These are phyloP conservation scores for Drosophila setifemur DNA, from an alignment of 1,140 invertebrate species.

Conservation along the genomic window DNA sequence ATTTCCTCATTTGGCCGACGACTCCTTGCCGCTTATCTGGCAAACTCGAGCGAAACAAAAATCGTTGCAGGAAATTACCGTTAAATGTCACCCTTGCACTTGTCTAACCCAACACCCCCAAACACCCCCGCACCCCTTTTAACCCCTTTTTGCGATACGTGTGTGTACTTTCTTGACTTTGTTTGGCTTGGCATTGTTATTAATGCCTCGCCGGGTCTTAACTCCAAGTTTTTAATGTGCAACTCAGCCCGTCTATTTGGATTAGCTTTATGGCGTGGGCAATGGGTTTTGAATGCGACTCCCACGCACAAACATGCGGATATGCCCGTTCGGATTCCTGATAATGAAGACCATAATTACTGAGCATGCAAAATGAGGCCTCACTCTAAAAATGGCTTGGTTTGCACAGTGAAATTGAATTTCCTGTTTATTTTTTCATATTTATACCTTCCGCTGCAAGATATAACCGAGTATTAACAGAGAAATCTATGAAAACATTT, in stretches of 20 bases:
- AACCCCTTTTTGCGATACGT: constrained; percentile 16
- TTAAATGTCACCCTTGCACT: constrained; percentile 71
- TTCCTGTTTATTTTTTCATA: not conserved
- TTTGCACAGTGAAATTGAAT: not conserved
- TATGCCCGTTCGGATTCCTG: not conserved
- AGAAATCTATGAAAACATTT: too few species aligned
- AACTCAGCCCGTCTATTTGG: constrained; percentile 20
- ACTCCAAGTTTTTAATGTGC: constrained; percentile 41
- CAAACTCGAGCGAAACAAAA: constrained; percentile 44
- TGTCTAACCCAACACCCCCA: constrained; percentile 7
- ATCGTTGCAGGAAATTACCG: constrained; percentile 62
- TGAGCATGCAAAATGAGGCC: not conserved
- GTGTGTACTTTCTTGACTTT: constrained; percentile 30
- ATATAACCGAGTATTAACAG: too few species aligned
- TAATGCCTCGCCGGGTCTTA: constrained; percentile 29
- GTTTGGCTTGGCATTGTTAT: constrained; percentile 40
- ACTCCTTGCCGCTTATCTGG: constrained; percentile 54
- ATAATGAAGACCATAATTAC: not conserved
- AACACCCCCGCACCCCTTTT: not conserved
- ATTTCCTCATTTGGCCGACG: constrained; percentile 22
- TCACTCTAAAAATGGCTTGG: not conserved
- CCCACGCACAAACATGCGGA: not conserved
- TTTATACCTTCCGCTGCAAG: too few species aligned
- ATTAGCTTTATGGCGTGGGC: constrained; percentile 12
- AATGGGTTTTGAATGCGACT: constrained; percentile 2